A percentile compares a stretch with the other conserved stretches of the same genome.
Conservation (phyloP, 2,797 vertebrate species). For the Setipinna tenuifilis region DNA sequence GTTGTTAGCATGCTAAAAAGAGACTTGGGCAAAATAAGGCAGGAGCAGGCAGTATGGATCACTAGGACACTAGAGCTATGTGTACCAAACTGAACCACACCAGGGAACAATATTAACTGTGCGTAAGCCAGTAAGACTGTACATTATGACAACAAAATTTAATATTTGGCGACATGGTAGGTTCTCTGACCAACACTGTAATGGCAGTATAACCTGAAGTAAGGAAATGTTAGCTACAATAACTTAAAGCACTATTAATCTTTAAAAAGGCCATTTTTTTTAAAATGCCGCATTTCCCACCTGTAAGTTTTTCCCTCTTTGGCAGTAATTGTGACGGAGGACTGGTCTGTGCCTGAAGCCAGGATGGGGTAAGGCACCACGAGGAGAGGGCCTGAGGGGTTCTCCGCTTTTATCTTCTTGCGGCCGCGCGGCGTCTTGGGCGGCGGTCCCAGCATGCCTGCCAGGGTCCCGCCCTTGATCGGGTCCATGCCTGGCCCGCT, state of each 20-base stretch:
- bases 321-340: conserved; percentile 79
- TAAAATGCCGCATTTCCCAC: conserved; percentile 66
- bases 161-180: neutral
- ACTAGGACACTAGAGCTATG: neutral
- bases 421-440: conserved; percentile 89
- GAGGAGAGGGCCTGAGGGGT: conserved; percentile 86
- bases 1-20: neutral
- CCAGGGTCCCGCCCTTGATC: conserved; percentile 88
- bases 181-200: no score
- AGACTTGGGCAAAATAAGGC: neutral
- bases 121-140: neutral
- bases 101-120: no score
- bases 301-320: conserved; percentile 99
- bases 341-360: conserved; percentile 85
- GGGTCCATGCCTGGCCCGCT: conserved; percentile 91
- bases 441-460: conserved; percentile 87
- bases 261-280: neutral
- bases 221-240: neutral
- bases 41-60: neutral
- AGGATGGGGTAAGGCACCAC: conserved; percentile 96
- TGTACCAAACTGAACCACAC: neutral
- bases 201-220: neutral
- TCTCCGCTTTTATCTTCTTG: conserved; percentile 98
- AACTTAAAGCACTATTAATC: neutral
- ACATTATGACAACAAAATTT: neutral